phyloP scores from a whole-genome alignment of 1,140 invertebrate species.

The Drosophila watanabei region DNA sequence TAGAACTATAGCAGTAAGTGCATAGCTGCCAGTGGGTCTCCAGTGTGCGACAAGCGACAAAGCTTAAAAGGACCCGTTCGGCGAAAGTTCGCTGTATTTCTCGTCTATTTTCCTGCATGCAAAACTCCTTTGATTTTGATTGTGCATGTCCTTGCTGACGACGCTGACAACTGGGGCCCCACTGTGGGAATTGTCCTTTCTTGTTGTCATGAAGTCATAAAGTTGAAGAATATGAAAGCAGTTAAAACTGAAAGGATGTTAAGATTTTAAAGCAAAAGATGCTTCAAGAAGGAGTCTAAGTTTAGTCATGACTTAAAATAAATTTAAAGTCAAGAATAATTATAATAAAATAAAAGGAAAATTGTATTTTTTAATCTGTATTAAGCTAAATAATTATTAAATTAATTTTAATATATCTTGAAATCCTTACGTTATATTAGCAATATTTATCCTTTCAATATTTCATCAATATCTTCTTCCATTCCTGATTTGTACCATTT shows the following conservation, averaged over 20 bases:
- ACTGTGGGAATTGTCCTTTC: conserved; percentile 39
- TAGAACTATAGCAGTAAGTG: conserved; percentile 22
- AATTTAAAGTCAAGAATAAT: neutral
- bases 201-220: conserved; percentile 35
- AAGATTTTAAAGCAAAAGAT: neutral
- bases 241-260: neutral
- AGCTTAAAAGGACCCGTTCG: conserved; percentile 63
- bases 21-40: conserved; percentile 54
- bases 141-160: conserved; percentile 30
- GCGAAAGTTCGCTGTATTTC: conserved; percentile 13
- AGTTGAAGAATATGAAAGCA: conserved; percentile 5
- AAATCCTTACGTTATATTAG: too few relatives aligned
- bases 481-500: too few relatives aligned
- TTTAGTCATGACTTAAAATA: neutral
- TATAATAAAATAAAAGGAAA: too few relatives aligned
- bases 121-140: conserved; percentile 60
- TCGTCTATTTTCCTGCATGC: conserved; percentile 13
- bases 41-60: conserved; percentile 58
- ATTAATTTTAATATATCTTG: too few relatives aligned
- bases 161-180: conserved; percentile 30
- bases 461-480: too few relatives aligned
- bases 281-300: neutral
- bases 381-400: too few relatives aligned
- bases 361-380: too few relatives aligned
- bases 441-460: too few relatives aligned